These are phyloP conservation scores for Ormyrus pomaceus DNA, from an alignment of 2,888 invertebrate genomes.

Conservation along the genomic window DNA sequence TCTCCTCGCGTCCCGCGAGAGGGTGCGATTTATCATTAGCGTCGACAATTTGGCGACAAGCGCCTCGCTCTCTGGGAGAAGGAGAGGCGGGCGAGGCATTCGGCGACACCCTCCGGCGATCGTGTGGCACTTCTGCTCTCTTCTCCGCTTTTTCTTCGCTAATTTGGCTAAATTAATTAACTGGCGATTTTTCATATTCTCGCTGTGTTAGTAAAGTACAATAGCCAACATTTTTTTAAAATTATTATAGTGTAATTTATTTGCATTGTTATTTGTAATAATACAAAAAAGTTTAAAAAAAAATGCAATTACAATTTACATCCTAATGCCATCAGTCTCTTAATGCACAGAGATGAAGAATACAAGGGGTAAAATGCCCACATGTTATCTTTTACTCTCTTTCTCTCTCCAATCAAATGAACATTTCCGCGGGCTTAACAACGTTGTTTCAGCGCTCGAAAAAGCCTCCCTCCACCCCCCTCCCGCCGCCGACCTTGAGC, in stretches of 20 bases:
- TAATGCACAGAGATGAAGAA: too few relatives aligned
- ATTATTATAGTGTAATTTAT: too few relatives aligned
- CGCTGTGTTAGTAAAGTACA: too few relatives aligned
- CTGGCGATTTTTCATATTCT: too few relatives aligned
- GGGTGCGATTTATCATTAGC: constrained; percentile 76
- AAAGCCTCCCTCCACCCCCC: constrained; percentile 8
- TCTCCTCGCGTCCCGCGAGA: constrained; percentile 62
- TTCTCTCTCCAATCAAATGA: constrained; percentile 46
- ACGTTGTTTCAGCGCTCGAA: constrained; percentile 46
- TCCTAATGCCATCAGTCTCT: too few relatives aligned
- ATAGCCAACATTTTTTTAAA: too few relatives aligned
- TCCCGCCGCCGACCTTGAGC: not conserved
- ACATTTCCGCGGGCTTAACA: constrained; percentile 51
- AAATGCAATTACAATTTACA: too few relatives aligned
- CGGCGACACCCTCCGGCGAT: constrained; percentile 49
- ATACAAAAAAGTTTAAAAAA: too few relatives aligned
- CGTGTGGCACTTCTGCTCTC: constrained; percentile 24
- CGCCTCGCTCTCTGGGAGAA: constrained; percentile 7
- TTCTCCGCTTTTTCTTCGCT: constrained; percentile 33
- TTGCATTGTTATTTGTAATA: too few relatives aligned
- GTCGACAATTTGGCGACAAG: constrained; percentile 74
- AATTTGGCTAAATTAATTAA: not conserved
- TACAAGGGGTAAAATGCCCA: not conserved
- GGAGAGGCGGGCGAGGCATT: constrained; percentile 28
- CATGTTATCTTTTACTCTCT: constrained; percentile 35